Evolutionary conservation across 2,113 vertebrate species (phyloP).

Genomic region (Piprites chloris): DNA sequence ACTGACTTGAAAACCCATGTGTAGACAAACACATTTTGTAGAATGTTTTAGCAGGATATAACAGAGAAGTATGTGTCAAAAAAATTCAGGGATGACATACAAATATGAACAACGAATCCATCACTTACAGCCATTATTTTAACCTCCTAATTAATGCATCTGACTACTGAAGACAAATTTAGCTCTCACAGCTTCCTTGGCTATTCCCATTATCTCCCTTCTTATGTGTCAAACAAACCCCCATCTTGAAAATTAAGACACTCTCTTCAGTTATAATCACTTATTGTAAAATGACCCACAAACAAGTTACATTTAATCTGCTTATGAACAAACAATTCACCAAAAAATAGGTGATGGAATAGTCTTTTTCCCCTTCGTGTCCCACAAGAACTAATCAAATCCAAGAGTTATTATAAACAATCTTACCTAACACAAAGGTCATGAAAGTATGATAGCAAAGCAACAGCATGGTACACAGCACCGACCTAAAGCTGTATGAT

Average conservation of each 20-base stretch:
- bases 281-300: background rate
- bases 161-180: background rate
- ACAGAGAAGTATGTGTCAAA: background rate
- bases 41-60: background rate
- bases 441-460: constrained; percentile 99
- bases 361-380: background rate
- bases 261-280: background rate
- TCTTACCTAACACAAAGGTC: constrained; percentile 94
- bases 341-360: background rate
- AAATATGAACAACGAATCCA: background rate
- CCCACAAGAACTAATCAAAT: constrained; percentile 33
- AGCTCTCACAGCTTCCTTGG: background rate
- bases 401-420: constrained; percentile 50
- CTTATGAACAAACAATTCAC: background rate
- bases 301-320: background rate
- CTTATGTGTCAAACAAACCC: background rate
- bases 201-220: background rate
- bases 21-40: background rate
- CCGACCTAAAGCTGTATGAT: constrained; percentile 88
- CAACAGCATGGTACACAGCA: constrained; percentile 94
- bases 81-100: background rate
- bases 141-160: background rate
- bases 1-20: background rate
- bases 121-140: background rate
- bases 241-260: background rate